Evolutionary conservation across 2,797 vertebrate species (phyloP).

Genomic region (Scarus forsteni): DNA sequence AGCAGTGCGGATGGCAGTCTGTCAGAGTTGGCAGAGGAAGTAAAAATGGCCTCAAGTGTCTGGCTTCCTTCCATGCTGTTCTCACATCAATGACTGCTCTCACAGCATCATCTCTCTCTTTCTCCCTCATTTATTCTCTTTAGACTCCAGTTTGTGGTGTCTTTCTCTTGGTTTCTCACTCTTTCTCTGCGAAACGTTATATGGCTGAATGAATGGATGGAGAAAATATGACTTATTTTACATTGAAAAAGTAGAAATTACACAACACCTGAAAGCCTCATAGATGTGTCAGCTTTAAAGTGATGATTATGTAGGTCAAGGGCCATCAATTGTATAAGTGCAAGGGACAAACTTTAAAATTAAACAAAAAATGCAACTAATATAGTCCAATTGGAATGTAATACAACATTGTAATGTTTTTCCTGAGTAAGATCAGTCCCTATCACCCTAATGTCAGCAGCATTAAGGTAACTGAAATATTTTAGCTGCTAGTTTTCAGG

Average conservation of each 20-base stretch:
- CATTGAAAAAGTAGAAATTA: background rate
- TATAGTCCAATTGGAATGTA: too few species aligned
- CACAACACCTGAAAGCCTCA: background rate
- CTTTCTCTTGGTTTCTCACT: slow-evolving; percentile 41
- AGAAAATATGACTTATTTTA: slow-evolving; percentile 13
- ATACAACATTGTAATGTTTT: too few species aligned
- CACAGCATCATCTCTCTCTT: slow-evolving; percentile 61
- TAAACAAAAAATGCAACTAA: too few species aligned
- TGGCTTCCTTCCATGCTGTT: slow-evolving; percentile 74
- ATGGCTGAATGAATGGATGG: slow-evolving; percentile 21
- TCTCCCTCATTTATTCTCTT: slow-evolving; percentile 55
- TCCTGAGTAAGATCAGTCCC: too few species aligned
- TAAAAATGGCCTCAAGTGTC: slow-evolving; percentile 82
- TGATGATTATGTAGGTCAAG: too few species aligned
- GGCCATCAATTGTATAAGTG: too few species aligned
- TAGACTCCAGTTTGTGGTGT: slow-evolving; percentile 50
- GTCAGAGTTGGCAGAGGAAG: slow-evolving; percentile 79
- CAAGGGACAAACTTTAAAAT: too few species aligned
- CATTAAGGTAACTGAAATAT: too few species aligned
- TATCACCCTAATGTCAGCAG: too few species aligned
- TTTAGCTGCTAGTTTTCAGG: too few species aligned
- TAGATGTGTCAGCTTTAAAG: too few species aligned
- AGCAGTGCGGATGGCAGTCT: slow-evolving; percentile 74
- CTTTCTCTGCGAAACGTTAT: slow-evolving; percentile 16
- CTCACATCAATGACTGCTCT: slow-evolving; percentile 76